These are phyloP conservation scores for Psilopsiagon aurifrons DNA, from an alignment of 2,113 vertebrate species.

Conservation along the genomic window DNA sequence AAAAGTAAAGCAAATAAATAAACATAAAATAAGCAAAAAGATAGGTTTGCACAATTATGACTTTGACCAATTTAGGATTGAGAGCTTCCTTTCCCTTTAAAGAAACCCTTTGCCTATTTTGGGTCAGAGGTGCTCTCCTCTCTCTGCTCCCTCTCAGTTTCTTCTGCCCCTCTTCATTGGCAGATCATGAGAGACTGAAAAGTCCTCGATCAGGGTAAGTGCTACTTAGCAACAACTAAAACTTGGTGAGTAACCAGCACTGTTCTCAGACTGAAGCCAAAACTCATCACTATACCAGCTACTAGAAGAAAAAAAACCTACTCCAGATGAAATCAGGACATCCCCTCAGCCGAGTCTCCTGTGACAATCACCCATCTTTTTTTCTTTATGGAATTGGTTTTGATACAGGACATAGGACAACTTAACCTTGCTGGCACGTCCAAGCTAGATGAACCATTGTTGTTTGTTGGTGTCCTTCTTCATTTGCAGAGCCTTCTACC, in stretches of 20 bases:
- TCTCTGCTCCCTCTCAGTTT: neutral
- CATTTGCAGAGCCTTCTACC: neutral
- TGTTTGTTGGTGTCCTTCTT: neutral
- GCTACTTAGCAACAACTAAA: neutral
- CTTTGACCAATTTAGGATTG: neutral
- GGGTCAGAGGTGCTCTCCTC: neutral
- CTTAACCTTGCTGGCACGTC: neutral
- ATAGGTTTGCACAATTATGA: neutral
- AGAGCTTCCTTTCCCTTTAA: neutral
- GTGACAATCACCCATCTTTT: neutral
- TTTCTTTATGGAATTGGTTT: neutral
- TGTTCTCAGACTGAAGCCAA: neutral
- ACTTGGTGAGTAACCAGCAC: neutral
- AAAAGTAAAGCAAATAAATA: neutral
- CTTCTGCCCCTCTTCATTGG: neutral
- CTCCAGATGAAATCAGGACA: neutral
- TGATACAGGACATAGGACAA: neutral
- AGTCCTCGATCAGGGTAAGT: neutral
- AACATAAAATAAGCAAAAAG: neutral
- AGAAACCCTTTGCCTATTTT: neutral
- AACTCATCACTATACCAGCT: neutral
- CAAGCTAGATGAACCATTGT: neutral
- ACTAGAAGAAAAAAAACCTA: neutral
- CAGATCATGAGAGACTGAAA: neutral
- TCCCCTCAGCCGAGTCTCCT: neutral